Base-by-base conservation (phyloP, 2,888 invertebrate genomes). In the Drosophila leonis region DNA sequence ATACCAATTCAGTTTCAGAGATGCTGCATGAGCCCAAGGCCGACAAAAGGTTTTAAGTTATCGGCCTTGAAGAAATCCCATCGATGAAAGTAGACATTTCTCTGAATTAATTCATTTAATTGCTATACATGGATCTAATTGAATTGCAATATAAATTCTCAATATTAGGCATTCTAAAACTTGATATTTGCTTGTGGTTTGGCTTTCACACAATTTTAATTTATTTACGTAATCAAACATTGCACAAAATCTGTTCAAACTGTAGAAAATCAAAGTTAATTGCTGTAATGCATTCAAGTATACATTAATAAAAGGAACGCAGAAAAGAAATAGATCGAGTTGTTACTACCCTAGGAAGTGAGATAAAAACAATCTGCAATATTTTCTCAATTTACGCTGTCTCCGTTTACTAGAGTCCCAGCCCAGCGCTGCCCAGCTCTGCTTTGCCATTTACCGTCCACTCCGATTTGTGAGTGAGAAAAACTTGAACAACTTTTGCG, bases 401-500 rank as follows among this genome's bases (percentile, higher is more conserved):
- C 73, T 65, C 59, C 70, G 35, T 54, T 64, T 51, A 52, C 48
- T 54, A 18, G 31, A 46, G 52, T 44, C 46, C 39, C 39, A 24
- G 13, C 42, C 3, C 39, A 41, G n/a, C 10, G 2, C 8, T 10
- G 24, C 24, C 18, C 29, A 59, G 35, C 29, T 10, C 51, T 41
- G 24, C 1, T 15, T 20, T 13, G 29, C 37, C 15, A 9, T 42
- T 46, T 57, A 6, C 69, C 55, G 20, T 51, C 49, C 62, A 55
- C 66, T 76, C 72, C 85, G 69, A 83, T 73, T 78, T 75, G 60
- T 49, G 67, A 68, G 65, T 60, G 63, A 24, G 60, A 68, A 68
- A 65, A 87, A 80, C 76, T 82, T 67, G 72, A 60, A 59, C 73
- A 89, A 84, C 84, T 89, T 87, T 78, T 78, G 66, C 72, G 74